phyloP scores from a whole-genome alignment of 2,888 invertebrate species.

The Vandiemenella viatica region DNA sequence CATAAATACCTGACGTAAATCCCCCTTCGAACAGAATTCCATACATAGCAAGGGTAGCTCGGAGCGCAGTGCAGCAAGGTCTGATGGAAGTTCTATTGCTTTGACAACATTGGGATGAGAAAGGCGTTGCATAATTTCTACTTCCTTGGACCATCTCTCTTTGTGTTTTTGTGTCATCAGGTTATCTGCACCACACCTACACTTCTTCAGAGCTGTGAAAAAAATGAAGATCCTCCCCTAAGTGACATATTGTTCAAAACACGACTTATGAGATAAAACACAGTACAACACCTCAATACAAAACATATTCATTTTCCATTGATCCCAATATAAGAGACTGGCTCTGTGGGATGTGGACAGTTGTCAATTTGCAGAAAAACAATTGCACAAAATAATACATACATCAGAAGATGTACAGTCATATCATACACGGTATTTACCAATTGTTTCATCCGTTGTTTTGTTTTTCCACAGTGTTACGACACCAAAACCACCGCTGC shows the following conservation, averaged over 20 bases:
- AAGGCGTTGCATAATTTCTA: constrained; percentile 55
- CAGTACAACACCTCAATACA: too few species aligned
- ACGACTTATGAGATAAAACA: not conserved
- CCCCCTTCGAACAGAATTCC: constrained; percentile 82
- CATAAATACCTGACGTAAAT: constrained; percentile 44
- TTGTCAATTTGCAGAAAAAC: too few species aligned
- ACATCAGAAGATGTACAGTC: too few species aligned
- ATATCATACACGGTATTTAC: constrained; percentile 25
- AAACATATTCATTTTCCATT: too few species aligned
- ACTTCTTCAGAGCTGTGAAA: constrained; percentile 57
- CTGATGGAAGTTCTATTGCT: constrained; percentile 37
- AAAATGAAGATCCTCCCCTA: too few species aligned
- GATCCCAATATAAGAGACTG: too few species aligned
- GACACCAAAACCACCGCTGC: constrained; percentile 57
- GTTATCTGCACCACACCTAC: constrained; percentile 42
- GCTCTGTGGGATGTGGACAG: too few species aligned
- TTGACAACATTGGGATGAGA: constrained; percentile 59
- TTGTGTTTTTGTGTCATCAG: constrained; percentile 46
- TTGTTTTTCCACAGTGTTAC: constrained; percentile 55
- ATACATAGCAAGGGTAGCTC: constrained; percentile 68
- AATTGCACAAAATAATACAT: too few species aligned
- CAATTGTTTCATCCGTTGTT: constrained; percentile 41
- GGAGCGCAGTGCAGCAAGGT: constrained; percentile 29
- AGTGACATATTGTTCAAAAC: too few species aligned
- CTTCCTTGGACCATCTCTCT: constrained; percentile 69